Conservation (phyloP, 2,888 invertebrate genomes). For the Morpho helenor region DNA sequence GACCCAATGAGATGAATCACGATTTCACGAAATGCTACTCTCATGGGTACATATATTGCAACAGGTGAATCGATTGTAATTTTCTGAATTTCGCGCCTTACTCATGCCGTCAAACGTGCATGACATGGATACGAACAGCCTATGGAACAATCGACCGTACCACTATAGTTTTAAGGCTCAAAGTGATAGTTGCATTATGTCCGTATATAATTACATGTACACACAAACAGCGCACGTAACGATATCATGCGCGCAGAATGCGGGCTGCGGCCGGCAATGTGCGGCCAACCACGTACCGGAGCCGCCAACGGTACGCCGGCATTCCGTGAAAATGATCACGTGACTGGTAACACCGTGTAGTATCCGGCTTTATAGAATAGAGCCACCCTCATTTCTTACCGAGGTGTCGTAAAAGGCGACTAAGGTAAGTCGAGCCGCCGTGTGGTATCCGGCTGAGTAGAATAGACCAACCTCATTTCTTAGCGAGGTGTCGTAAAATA, state of each 20-base stretch:
- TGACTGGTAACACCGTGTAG: not conserved
- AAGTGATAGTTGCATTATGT: not conserved
- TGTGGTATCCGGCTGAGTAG: no score
- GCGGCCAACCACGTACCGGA: conserved; percentile 37
- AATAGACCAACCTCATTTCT: no score
- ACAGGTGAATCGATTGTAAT: conserved; percentile 33
- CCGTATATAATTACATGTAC: conserved; percentile 13
- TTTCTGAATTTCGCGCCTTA: conserved; percentile 30
- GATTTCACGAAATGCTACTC: conserved; percentile 8
- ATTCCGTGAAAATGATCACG: conserved; percentile 23
- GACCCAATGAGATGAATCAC: conserved; percentile 18
- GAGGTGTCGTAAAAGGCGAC: no score
- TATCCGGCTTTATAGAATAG: no score
- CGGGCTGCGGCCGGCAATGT: conserved; percentile 39
- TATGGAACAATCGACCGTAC: not conserved
- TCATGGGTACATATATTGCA: conserved; percentile 22
- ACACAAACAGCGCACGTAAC: conserved; percentile 19
- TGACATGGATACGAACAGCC: not conserved
- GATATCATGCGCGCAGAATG: conserved; percentile 37
- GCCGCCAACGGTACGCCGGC: conserved; percentile 28
- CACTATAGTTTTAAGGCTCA: not conserved
- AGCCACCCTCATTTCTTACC: no score
- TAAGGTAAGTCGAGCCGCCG: no score
- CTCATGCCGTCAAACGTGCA: conserved; percentile 14
- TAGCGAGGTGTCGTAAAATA: no score